phyloP scores from a whole-genome alignment of 2,888 invertebrate genomes.

The Tillus elongatus region DNA sequence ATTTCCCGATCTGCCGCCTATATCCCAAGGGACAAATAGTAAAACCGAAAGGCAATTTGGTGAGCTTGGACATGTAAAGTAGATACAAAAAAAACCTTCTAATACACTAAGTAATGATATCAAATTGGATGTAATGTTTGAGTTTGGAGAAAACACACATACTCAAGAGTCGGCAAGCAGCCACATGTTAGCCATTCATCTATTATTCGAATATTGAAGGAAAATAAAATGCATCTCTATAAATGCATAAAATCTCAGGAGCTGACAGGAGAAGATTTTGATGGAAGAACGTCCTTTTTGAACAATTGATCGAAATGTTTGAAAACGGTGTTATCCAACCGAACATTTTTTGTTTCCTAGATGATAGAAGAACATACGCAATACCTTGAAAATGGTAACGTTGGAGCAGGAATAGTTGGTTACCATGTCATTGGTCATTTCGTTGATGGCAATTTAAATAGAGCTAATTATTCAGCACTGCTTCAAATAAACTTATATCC shows the following conservation, averaged over 20 bases:
- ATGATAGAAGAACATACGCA: slow-evolving; percentile 1
- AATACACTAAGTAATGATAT: not conserved
- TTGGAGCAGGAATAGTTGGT: not conserved
- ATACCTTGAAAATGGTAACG: not conserved
- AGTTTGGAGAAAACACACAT: slow-evolving; percentile 1
- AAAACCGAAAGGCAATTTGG: not conserved
- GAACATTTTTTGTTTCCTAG: slow-evolving; percentile 1
- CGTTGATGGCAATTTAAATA: slow-evolving; percentile 3
- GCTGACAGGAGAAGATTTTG: slow-evolving; percentile 1
- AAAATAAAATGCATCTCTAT: slow-evolving; percentile 3
- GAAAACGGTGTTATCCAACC: slow-evolving; percentile 1
- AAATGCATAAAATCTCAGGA: not conserved
- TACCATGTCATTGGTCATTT: not conserved
- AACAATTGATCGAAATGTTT: not conserved
- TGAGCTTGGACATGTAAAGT: not conserved
- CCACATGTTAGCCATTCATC: not conserved
- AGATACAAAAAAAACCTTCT: not conserved
- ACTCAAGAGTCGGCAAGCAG: not conserved
- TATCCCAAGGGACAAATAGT: slow-evolving; percentile 2
- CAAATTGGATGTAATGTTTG: slow-evolving; percentile 1
- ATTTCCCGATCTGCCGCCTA: slow-evolving; percentile 1
- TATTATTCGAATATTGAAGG: slow-evolving; percentile 1
- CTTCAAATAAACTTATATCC: slow-evolving; percentile 3
- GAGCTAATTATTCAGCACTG: slow-evolving; percentile 2
- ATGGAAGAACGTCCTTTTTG: slow-evolving; percentile 1